These are phyloP conservation scores for Pyrocephalus nanus DNA, from an alignment of 2,797 vertebrate genomes.

Conservation along the genomic window DNA sequence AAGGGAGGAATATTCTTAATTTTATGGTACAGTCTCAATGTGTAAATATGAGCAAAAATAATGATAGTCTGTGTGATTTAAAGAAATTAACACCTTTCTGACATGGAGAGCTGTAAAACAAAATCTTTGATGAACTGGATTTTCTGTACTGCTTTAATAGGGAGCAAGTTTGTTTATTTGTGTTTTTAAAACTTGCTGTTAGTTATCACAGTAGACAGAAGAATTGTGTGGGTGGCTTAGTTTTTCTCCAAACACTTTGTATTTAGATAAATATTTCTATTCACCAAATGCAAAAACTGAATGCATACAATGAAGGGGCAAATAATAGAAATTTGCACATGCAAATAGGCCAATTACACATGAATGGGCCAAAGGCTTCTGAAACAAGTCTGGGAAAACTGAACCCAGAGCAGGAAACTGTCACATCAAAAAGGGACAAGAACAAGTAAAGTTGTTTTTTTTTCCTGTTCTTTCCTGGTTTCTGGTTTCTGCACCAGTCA, in stretches of 20 bases:
- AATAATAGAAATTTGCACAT: slow-evolving; percentile 1
- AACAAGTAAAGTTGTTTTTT: background rate
- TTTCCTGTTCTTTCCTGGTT: background rate
- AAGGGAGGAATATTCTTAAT: background rate
- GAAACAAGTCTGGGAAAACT: slow-evolving; percentile 15
- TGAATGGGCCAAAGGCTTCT: background rate
- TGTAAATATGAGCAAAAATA: background rate
- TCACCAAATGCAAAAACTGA: background rate
- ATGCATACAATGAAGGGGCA: background rate
- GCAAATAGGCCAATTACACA: background rate
- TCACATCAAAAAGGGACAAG: background rate
- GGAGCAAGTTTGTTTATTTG: background rate
- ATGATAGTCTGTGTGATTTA: background rate
- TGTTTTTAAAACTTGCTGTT: background rate
- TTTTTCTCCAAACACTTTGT: background rate
- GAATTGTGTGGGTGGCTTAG: background rate
- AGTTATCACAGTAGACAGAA: background rate
- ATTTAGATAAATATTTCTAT: background rate
- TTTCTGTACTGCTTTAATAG: background rate
- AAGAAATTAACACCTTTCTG: background rate
- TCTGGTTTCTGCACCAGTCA: background rate
- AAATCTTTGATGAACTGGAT: background rate
- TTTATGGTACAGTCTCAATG: background rate
- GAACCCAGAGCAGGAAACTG: background rate
- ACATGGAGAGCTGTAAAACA: background rate